Percentiles rank a stretch among this genome's conserved stretches.
Evolutionary conservation across 2,888 invertebrate genomes (phyloP).

Genomic region (Agrenia bidenticulata): DNA sequence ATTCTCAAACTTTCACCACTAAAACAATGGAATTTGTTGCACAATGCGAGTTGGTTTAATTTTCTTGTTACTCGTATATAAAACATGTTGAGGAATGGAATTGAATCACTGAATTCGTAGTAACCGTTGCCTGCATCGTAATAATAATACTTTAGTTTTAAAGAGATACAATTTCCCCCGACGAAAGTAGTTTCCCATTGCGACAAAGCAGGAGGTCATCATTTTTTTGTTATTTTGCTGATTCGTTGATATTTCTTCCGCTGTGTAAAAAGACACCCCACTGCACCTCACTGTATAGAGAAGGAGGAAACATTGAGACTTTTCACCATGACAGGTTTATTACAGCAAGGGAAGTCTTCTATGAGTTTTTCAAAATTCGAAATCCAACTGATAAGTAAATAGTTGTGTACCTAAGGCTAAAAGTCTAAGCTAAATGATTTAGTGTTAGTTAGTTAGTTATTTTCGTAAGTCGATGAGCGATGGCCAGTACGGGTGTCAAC

Average conservation of each 20-base stretch:
- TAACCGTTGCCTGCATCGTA: constrained; percentile 5
- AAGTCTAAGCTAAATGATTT: not conserved
- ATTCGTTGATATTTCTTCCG: not conserved
- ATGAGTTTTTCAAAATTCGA: no score
- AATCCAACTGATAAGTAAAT: not conserved
- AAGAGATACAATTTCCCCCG: not conserved
- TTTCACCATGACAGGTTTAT: not conserved
- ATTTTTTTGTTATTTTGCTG: no score
- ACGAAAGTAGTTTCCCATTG: no score
- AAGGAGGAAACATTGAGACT: constrained; percentile 4
- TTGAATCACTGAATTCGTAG: not conserved
- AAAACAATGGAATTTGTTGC: not conserved
- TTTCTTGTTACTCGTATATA: no score
- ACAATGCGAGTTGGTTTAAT: not conserved
- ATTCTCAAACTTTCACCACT: not conserved
- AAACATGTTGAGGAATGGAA: no score
- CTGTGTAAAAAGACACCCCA: constrained; percentile 13
- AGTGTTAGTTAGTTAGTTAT: no score
- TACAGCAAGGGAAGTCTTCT: no score
- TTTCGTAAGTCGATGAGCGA: no score
- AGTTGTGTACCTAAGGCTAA: not conserved
- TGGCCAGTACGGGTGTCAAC: no score
- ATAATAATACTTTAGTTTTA: not conserved
- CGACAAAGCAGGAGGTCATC: no score
- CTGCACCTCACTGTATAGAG: constrained; percentile 19